phyloP scores from a whole-genome alignment of 2,113 vertebrate species.

The Psammodynastes pulverulentus region DNA sequence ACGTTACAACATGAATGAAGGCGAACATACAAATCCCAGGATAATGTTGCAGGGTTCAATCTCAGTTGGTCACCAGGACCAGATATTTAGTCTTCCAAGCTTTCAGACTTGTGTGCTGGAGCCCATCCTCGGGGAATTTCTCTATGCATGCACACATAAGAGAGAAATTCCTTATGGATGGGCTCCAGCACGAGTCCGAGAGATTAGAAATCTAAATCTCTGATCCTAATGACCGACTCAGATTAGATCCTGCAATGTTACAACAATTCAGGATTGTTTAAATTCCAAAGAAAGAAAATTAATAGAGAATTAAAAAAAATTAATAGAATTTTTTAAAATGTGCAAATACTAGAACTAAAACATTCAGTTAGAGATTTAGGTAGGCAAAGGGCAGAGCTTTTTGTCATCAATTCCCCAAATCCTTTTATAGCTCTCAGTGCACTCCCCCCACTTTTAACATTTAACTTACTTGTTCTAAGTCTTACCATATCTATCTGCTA shows the following conservation, averaged over 20 bases:
- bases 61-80: not conserved
- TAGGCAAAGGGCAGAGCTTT: not conserved
- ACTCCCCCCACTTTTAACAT: too few species aligned
- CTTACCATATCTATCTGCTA: not conserved
- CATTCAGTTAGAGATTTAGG: not conserved
- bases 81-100: not conserved
- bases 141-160: not conserved
- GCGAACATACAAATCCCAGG: not conserved
- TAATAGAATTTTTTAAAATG: not conserved
- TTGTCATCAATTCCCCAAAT: not conserved
- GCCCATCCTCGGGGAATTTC: not conserved
- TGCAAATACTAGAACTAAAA: not conserved
- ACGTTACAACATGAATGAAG: not conserved
- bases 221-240: not conserved
- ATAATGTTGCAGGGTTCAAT: not conserved
- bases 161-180: too few species aligned
- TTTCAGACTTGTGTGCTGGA: not conserved
- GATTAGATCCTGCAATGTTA: not conserved
- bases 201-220: too few species aligned
- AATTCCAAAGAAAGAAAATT: not conserved
- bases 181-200: too few species aligned
- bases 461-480: not conserved
- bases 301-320: not conserved
- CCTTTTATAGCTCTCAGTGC: not conserved
- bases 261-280: not conserved